Evolutionary conservation across 1,140 invertebrate species (phyloP), one percentile per base, ranked within the genome.

Genomic region (Mesaphorura yosii): DNA sequence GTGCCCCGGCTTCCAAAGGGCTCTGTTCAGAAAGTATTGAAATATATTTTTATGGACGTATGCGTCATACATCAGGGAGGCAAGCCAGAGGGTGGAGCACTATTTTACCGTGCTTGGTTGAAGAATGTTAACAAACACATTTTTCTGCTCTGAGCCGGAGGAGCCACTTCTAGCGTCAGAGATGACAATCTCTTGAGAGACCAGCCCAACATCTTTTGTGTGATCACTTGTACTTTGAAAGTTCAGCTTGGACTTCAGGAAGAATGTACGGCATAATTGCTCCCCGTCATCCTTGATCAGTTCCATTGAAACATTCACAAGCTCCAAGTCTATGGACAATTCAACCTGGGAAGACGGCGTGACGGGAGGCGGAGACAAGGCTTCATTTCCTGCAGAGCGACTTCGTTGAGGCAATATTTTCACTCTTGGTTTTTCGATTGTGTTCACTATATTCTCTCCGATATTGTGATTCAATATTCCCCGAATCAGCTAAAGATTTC

Each of bases 381-480:
- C 19, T 15, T 12, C n/a, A 10, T 49, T n/a, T n/a, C 5, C 27
- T 10, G 7, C 31, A 6, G 6, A 14, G 23, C 28, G 17, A 5
- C 20, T 20, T 27, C 26, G 7, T n/a, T n/a, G n/a, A n/a, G n/a
- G 6, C 4, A 6, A 29, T 6, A 17, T 46, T 46, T 23, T 10
- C 44, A 26, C 25, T 20, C 5, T 19, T 20, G 25, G 10, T 7
- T 27, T n/a, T n/a, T n/a, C n/a, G n/a, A n/a, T n/a, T n/a, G n/a
- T n/a, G n/a, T n/a, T 25, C 17, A 85, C 83, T 14, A 93, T 71
- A 55, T 79, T 78, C 69, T 98, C 93, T 15, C 89, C 91, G 38
- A 98, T 79, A 73, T 98, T 98, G 66, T 89, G 85, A 1, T 81
- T 78, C 1, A 98, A 71, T 20, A 98, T 73, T 22, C 90, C 91